Evolutionary conservation across 2,888 invertebrate species (phyloP), one percentile per base, ranked within the genome.

Genomic region (Acleris cristana): DNA sequence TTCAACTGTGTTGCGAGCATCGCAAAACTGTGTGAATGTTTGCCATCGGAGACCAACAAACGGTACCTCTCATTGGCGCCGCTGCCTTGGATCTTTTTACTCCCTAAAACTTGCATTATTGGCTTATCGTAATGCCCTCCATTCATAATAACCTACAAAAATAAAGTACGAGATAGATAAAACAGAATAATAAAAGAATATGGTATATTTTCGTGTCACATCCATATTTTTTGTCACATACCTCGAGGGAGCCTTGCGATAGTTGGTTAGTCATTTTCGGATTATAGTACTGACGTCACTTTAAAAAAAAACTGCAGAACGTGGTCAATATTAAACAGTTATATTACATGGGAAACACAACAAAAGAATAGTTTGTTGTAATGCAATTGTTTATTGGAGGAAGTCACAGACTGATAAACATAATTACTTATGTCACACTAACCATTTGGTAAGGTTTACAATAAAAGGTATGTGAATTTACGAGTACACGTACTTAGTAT

Each of bases 11-110:
- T 97, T 0, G 98, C 98, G 69, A 99, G 90, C 98, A 99, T 98
- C 0, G 98, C 98, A 87, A 97, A 97, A 64, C 97, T 97, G 80
- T 96, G 96, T 3, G 95, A 94, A 84, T 96, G 94, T 73, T 94
- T 94, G 0, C 98, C 98, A 94, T 99, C 99, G 0, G 98, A 98
- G 14, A 98, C 93, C 0, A 98, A 90, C 3, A 98, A 86, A 6
- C 98, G 94, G 80, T 95, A 97, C 58, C 98, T 94, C 72, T 98
- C 97, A 60, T 94, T 94, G 8, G 94, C 93, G 21, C 94, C 94
- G 69, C 94, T 94, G 2, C 95, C 95, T 56, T 95, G 93, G 65
- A 97, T 95, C 77, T 95, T 96, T 83, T 97, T 97, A 70, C 95
- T 95, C 14, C 96, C 96, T 73, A 98, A 88, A 30, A 98, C 95